Conservation (phyloP, 2,113 vertebrate genomes). For the Cynopterus brachyotis region DNA sequence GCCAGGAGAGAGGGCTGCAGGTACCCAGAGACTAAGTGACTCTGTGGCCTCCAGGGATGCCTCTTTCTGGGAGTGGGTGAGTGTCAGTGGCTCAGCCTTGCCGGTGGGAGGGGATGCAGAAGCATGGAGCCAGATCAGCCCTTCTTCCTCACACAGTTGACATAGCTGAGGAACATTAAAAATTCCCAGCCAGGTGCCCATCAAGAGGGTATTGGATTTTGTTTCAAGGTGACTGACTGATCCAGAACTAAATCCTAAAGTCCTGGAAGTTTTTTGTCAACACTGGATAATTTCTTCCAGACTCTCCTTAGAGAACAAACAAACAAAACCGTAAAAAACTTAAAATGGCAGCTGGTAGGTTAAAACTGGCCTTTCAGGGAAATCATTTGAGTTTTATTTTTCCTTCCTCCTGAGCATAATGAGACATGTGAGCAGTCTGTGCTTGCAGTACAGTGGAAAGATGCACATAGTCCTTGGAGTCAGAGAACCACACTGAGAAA, state of each 20-base stretch:
- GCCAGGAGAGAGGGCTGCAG: too few relatives aligned
- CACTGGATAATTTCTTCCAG: not conserved
- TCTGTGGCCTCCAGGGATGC: not conserved
- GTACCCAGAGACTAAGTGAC: rapidly evolving
- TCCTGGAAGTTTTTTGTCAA: not conserved
- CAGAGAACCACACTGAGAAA: not conserved
- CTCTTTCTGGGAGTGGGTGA: not conserved
- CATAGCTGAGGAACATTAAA: rapidly evolving
- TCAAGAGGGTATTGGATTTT: not conserved
- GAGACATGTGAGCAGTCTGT: rapidly evolving
- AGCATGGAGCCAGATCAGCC: not conserved
- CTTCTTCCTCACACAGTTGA: too few relatives aligned
- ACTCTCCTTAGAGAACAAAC: not conserved
- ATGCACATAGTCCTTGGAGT: not conserved
- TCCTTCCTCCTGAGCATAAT: not conserved
- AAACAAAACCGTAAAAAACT: not conserved
- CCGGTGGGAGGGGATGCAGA: not conserved
- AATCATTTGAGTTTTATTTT: not conserved
- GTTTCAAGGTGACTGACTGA: not conserved
- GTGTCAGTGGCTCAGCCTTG: not conserved
- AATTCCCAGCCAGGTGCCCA: not conserved
- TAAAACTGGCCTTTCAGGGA: not conserved
- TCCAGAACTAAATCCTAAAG: not conserved
- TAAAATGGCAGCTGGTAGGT: not conserved
- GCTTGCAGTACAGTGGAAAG: not conserved